Base-by-base conservation (phyloP, 1,140 invertebrate genomes). In the Nasonia vitripennis region DNA sequence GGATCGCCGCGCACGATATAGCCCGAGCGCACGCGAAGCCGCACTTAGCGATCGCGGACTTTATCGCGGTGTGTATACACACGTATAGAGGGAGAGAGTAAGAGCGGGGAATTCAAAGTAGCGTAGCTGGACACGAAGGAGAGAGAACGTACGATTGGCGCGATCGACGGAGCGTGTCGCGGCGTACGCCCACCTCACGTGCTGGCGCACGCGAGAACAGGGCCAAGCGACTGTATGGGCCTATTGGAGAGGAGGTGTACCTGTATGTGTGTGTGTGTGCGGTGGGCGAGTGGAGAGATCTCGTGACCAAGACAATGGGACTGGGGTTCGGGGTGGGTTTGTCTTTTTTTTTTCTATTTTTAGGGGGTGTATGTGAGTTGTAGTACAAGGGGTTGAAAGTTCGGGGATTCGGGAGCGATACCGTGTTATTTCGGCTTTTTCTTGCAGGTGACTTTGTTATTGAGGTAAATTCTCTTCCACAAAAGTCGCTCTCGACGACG, bases 191-290 rank as follows among this genome's bases (percentile, higher is more conserved):
- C 75, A 48, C 37, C 55, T 62, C 20, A 17, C 55, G 17, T 17
- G 34, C 41, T n/a, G 85, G 77, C 2, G 11, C 85, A 86, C 85
- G 85, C 85, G 48, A 86, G 79, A 70, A 82, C 27, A 70, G 79
- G 78, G 84, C 78, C 73, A 62, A 62, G 55, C 55, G 55, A 5
- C 14, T 14, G 14, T 4, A 0, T n/a, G 20, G 55, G 17, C 55
- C 55, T 62, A 62, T n/a, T 17, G 55, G 51, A 55, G 51, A 20
- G 55, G 20, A 62, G 23, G 68, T 71, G 11, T 71, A 34, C 7
- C 9, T n/a, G 1, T 34, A 67, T 37, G 34, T 68, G 62, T 68
- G 10, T 23, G 27, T 27, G 67, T 68, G 20, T 10, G 67, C 67
- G n/a, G n/a, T 11, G 67, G 20, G 7, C 62, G 67, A 68, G 20